Evolutionary conservation across 2,888 invertebrate genomes (phyloP).

Genomic region (Hoplodrina blanda): DNA sequence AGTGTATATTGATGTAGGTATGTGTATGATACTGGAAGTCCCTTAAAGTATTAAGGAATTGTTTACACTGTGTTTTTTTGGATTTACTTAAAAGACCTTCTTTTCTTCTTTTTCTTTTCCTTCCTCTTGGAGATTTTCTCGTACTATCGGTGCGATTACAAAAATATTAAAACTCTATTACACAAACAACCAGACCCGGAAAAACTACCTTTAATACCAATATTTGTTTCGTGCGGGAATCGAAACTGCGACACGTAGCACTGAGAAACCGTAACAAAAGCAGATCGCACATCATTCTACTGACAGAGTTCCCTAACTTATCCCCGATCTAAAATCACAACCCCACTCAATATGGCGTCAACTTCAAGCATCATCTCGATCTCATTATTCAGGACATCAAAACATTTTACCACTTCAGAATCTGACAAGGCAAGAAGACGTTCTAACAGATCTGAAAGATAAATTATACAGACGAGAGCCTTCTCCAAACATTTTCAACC

Average conservation of each 20-base stretch:
- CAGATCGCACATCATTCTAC: not conserved
- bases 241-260: not conserved
- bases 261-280: not conserved
- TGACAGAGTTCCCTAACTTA: not conserved
- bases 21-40: not conserved
- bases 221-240: not conserved
- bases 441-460: conserved; percentile 47
- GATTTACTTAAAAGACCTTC: not conserved
- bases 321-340: conserved; percentile 24
- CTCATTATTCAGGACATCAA: conserved; percentile 57
- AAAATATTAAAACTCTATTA: not conserved
- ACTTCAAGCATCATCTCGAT: conserved; percentile 47
- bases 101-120: too few relatives aligned
- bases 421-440: conserved; percentile 48
- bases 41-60: not conserved
- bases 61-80: not conserved
- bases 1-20: conserved; percentile 4
- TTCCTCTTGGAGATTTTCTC: too few relatives aligned
- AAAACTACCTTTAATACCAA: too few relatives aligned
- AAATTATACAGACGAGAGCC: conserved; percentile 51
- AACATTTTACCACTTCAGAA: conserved; percentile 48
- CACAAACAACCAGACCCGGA: not conserved
- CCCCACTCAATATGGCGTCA: conserved; percentile 20
- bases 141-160: not conserved
- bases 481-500: conserved; percentile 58